Percentiles rank a stretch among this genome's conserved stretches.
These are phyloP conservation scores for Platycheirus albimanus DNA, from an alignment of 2,888 invertebrate species.

Conservation along the genomic window DNA sequence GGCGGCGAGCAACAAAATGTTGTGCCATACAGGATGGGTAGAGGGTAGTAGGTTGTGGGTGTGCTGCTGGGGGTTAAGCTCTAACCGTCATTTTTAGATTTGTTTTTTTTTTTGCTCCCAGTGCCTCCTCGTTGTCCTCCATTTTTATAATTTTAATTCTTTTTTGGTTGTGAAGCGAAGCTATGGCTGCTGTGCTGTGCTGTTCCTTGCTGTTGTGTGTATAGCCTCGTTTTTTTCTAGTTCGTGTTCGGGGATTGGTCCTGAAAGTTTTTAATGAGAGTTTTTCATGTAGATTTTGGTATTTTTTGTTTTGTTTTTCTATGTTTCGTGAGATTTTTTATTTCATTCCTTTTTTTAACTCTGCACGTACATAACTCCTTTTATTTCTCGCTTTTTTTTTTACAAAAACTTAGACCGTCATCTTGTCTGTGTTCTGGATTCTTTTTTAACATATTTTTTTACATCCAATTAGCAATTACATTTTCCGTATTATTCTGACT, in stretches of 20 bases:
- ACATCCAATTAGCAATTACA: conserved; percentile 70
- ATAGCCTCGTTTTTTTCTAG: conserved; percentile 35
- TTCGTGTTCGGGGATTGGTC: conserved; percentile 42
- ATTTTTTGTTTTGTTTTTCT: conserved; percentile 46
- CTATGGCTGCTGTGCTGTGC: conserved; percentile 1
- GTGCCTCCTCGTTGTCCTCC: conserved; percentile 29
- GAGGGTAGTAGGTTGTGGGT: not conserved
- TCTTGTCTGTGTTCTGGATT: not conserved
- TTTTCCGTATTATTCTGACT: conserved; percentile 28
- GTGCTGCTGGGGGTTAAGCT: conserved; percentile 23
- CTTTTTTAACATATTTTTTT: conserved; percentile 51
- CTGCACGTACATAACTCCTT: conserved; percentile 19
- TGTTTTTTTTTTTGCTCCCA: not conserved
- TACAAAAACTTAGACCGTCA: conserved; percentile 43
- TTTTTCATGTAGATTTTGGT: conserved; percentile 63
- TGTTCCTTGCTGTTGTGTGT: conserved; percentile 1
- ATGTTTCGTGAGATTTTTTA: conserved; percentile 17
- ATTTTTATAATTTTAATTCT: conserved; percentile 53
- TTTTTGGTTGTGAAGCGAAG: conserved; percentile 14
- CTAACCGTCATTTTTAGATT: conserved; percentile 10
- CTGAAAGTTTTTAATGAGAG: conserved; percentile 67
- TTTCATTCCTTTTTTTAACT: not conserved
- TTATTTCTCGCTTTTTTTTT: conserved; percentile 5
- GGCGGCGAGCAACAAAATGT: conserved; percentile 17
- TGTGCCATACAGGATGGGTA: not conserved